Evolutionary conservation across 2,888 invertebrate species (phyloP).

Genomic region (Cosmorhoe ocellata): DNA sequence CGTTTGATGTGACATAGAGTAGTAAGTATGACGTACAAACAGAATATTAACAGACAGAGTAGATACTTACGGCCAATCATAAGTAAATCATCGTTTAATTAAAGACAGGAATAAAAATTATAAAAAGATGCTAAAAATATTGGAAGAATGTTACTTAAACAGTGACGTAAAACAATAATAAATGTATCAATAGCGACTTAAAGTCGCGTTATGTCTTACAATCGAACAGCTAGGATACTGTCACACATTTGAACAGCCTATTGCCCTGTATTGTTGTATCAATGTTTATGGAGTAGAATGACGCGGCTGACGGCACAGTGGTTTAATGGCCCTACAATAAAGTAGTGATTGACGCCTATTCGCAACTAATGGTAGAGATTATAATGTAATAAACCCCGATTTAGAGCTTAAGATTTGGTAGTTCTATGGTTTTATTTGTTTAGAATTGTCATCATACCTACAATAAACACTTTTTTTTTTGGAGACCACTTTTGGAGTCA

Average conservation of each 20-base stretch:
- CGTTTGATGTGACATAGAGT: no score
- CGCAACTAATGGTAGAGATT: constrained; percentile 39
- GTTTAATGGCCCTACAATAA: constrained; percentile 40
- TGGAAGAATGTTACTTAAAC: no score
- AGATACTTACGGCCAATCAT: no score
- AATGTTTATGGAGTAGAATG: constrained; percentile 19
- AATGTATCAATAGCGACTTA: background rate
- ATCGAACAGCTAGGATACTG: constrained; percentile 4
- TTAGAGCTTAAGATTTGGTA: background rate
- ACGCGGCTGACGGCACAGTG: constrained; percentile 29
- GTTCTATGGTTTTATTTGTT: constrained; percentile 1
- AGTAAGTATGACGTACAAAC: no score
- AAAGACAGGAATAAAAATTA: no score
- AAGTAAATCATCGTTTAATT: no score
- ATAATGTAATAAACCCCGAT: constrained; percentile 39
- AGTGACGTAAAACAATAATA: no score
- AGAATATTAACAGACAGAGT: no score
- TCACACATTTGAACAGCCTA: constrained; percentile 30
- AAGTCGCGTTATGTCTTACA: background rate
- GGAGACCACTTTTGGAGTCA: background rate
- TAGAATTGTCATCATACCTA: background rate
- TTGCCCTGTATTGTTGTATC: constrained; percentile 36
- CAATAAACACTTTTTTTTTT: background rate
- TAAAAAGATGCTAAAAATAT: no score
- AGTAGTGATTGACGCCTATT: constrained; percentile 50